Percentiles rank a stretch among this genome's conserved stretches.
These are phyloP conservation scores for Oasisia sp. DNA, from an alignment of 2,888 invertebrate species.

Conservation along the genomic window DNA sequence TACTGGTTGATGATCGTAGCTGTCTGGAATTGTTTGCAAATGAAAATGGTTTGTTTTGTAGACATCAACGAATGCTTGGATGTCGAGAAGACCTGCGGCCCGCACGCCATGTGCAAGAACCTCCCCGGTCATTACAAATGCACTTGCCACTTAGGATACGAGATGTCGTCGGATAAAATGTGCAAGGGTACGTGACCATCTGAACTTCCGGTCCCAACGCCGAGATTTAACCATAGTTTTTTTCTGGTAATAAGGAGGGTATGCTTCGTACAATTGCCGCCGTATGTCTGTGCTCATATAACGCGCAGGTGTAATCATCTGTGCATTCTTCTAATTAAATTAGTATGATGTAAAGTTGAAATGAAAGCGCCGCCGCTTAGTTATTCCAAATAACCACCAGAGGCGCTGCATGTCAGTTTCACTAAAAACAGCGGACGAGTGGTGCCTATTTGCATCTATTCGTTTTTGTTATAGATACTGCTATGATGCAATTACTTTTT, in stretches of 20 bases:
- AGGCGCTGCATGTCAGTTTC: too few relatives aligned
- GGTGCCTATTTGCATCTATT: too few relatives aligned
- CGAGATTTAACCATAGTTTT: neutral
- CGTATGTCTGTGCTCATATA: too few relatives aligned
- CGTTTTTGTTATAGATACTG: too few relatives aligned
- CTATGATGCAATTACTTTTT: too few relatives aligned
- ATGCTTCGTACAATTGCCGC: too few relatives aligned
- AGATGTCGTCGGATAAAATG: neutral
- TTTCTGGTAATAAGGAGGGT: neutral
- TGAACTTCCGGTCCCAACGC: neutral
- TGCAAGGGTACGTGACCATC: neutral
- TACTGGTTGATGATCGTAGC: neutral
- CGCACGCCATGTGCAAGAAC: neutral
- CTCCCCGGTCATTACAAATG: neutral
- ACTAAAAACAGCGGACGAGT: too few relatives aligned
- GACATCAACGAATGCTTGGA: slow-evolving; percentile 28
- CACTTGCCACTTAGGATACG: neutral
- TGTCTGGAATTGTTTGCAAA: neutral
- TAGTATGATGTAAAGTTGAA: too few relatives aligned
- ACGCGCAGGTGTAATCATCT: too few relatives aligned
- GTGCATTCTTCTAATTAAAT: too few relatives aligned
- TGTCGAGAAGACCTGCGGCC: neutral
- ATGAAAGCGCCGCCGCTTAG: too few relatives aligned
- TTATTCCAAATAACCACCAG: too few relatives aligned
- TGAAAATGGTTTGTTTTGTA: neutral